phyloP scores from a whole-genome alignment of 1,140 invertebrate species.

The Stenopsyche tienmushanensis region DNA sequence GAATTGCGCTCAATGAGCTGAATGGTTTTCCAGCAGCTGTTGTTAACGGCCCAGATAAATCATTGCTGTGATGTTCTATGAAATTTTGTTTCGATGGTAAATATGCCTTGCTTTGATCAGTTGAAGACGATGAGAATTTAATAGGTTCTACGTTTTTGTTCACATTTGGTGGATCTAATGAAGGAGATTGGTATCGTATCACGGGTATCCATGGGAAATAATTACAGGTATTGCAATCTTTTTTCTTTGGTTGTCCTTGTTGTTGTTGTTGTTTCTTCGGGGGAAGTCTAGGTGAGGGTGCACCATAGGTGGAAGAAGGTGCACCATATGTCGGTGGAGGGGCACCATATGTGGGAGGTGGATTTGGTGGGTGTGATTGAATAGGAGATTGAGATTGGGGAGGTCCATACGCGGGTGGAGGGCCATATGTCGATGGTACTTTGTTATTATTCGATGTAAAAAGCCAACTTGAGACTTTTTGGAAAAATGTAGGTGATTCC shows the following conservation, averaged over 20 bases:
- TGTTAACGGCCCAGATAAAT: slow-evolving; percentile 25
- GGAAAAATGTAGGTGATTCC: slow-evolving; percentile 49
- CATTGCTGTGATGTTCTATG: slow-evolving; percentile 37
- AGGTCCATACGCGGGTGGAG: neutral
- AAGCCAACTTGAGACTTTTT: slow-evolving; percentile 55
- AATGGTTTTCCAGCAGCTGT: slow-evolving; percentile 21
- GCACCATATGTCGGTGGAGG: neutral
- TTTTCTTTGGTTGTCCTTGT: slow-evolving; percentile 48
- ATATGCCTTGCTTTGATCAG: slow-evolving; percentile 34
- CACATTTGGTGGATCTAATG: slow-evolving; percentile 24
- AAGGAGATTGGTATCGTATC: slow-evolving; percentile 51
- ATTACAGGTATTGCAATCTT: slow-evolving; percentile 72
- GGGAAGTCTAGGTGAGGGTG: slow-evolving; percentile 10
- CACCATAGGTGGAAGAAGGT: neutral
- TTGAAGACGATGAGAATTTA: slow-evolving; percentile 32
- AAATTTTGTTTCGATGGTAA: slow-evolving; percentile 37
- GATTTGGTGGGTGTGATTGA: slow-evolving; percentile 5
- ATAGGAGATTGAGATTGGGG: neutral
- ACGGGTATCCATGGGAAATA: slow-evolving; percentile 77
- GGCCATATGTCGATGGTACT: slow-evolving; percentile 3
- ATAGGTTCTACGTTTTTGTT: slow-evolving; percentile 30
- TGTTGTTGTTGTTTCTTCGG: slow-evolving; percentile 2
- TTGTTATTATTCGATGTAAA: slow-evolving; percentile 48
- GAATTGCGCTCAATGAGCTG: slow-evolving; percentile 4
- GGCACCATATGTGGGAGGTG: slow-evolving; percentile 2